A percentile compares a stretch with the other conserved stretches of the same genome.
Evolutionary conservation across 2,797 vertebrate genomes (phyloP).

Genomic region (Syncerus caffer): DNA sequence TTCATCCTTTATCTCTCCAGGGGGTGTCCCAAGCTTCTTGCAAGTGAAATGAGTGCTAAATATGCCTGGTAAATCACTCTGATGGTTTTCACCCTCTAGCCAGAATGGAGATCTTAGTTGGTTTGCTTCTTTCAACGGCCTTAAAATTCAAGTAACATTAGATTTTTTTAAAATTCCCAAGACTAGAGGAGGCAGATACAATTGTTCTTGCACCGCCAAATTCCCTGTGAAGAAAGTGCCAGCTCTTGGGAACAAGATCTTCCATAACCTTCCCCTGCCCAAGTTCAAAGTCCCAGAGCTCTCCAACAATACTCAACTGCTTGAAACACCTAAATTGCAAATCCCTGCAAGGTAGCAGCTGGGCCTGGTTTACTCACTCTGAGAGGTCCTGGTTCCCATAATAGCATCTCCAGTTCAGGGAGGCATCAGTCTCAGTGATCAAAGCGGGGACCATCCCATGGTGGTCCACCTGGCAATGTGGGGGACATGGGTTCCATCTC

Average conservation of each 20-base stretch:
- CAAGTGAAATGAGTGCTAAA: conserved; percentile 56
- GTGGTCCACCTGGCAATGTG: background rate
- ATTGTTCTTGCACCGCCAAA: background rate
- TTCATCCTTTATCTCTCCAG: conserved; percentile 66
- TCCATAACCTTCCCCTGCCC: background rate
- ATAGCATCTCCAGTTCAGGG: background rate
- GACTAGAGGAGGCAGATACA: conserved; percentile 22
- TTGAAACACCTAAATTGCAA: background rate
- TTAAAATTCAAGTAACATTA: conserved; percentile 34
- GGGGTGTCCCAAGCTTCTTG: conserved; percentile 44
- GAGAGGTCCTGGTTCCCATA: background rate
- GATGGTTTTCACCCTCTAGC: conserved; percentile 45
- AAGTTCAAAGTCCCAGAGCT: background rate
- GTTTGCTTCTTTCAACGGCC: conserved; percentile 36
- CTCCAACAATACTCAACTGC: background rate
- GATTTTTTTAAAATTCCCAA: conserved; percentile 14
- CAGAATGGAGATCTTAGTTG: conserved; percentile 45
- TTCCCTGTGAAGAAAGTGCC: background rate
- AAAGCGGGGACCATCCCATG: background rate
- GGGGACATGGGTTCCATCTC: background rate
- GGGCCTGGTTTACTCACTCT: background rate
- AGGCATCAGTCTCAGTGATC: background rate
- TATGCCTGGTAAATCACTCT: conserved; percentile 55
- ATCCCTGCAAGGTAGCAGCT: background rate
- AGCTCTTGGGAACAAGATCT: conserved; percentile 20